Evolutionary conservation across 2,797 vertebrate species (phyloP), one percentile per base, ranked within the genome.

Genomic region (Sparus aurata): DNA sequence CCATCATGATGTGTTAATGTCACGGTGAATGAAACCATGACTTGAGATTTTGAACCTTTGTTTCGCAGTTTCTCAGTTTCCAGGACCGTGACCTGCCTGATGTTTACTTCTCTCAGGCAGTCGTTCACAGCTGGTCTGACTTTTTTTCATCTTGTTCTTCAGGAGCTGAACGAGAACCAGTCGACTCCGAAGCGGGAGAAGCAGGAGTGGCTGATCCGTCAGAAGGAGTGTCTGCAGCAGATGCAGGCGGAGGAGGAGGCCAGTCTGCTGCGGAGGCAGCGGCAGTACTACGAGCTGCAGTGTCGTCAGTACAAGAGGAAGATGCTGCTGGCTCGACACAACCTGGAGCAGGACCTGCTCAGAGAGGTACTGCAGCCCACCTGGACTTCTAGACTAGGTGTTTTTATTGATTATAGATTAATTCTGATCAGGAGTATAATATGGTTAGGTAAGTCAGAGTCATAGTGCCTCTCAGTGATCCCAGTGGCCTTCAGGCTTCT

Each of bases 161-260:
- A 98, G 97, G 97, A 98, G 84, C 94, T 98, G 75, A 97, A 93
- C 22, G 97, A 98, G 93, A 97, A 97, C 91, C 97, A 97, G 90
- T 97, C 95, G 62, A 97, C 97, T 0, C 97, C 97, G 0, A 98
- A 97, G 90, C 90, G 97, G 22, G 97, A 98, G 94, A 98, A 97
- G 93, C 97, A 97, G 73, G 97, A 98, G 87, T 97, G 97, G 96
- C 84, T 98, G 83, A 90, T 97, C 74, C 94, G 97, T 17, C 97
- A 98, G 94, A 98, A 98, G 89, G 97, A 98, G 88, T 96, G 96
- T 78, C 91, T 98, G 71, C 97, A 98, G 92, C 97, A 97, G 87
- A 94, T 95, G 91, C 97, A 98, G 91, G 97, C 97, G 0, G 97
- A 97, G 91, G 97, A 98, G 87, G 97, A 98, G 91, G 96, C 97